Conservation (phyloP, 2,797 vertebrate genomes). For the Myiotriccus ornatus region DNA sequence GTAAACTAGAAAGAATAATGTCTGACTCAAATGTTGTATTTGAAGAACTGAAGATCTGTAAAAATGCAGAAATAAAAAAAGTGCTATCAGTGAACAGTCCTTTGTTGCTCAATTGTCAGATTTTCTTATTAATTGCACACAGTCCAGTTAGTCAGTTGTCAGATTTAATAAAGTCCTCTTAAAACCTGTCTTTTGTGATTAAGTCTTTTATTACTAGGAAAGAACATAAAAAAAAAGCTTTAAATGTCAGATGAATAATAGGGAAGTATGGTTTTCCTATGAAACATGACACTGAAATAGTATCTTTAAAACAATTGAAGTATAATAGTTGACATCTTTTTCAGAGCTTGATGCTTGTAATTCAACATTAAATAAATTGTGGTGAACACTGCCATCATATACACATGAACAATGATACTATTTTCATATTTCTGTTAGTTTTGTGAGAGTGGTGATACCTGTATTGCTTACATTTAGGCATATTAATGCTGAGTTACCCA, state of each 20-base stretch:
- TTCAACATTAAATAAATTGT: slow-evolving; percentile 9
- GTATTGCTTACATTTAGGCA: not conserved
- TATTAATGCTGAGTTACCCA: not conserved
- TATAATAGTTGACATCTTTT: slow-evolving; percentile 10
- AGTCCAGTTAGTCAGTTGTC: slow-evolving; percentile 55
- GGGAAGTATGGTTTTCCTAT: slow-evolving; percentile 51
- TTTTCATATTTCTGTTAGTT: not conserved
- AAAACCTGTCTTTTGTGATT: slow-evolving; percentile 50
- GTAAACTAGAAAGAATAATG: not conserved
- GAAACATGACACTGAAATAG: slow-evolving; percentile 32
- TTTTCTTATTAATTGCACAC: slow-evolving; percentile 41
- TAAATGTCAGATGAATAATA: slow-evolving; percentile 67
- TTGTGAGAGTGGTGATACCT: not conserved
- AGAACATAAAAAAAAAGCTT: not conserved
- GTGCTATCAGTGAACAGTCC: slow-evolving; percentile 20
- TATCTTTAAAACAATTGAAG: slow-evolving; percentile 14
- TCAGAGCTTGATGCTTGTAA: not conserved
- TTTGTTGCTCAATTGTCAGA: not conserved
- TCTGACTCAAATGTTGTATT: not conserved
- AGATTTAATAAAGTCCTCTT: slow-evolving; percentile 58
- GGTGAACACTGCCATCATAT: slow-evolving; percentile 1
- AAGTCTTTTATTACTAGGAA: slow-evolving; percentile 62
- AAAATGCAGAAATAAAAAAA: slow-evolving; percentile 7
- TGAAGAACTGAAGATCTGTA: slow-evolving; percentile 26
- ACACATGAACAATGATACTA: not conserved